Evolutionary conservation across 2,888 invertebrate genomes (phyloP).

Genomic region (Furcula furcula): DNA sequence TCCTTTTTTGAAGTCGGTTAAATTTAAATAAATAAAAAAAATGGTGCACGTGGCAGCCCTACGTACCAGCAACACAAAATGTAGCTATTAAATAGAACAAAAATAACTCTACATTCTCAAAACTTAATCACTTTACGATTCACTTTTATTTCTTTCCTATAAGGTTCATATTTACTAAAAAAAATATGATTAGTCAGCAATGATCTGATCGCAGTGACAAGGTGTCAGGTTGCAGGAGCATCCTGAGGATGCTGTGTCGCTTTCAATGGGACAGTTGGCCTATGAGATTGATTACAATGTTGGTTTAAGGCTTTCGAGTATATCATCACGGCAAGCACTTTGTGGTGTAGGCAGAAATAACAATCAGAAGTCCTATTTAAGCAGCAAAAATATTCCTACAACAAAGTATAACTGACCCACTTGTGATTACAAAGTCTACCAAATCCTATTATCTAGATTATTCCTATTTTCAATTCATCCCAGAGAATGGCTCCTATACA

Average conservation of each 20-base stretch:
- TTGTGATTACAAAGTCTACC: no score
- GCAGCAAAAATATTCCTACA: no score
- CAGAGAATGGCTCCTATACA: no score
- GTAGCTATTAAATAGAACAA: conserved; percentile 22
- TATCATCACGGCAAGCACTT: no score
- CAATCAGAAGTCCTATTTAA: no score
- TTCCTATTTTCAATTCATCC: no score
- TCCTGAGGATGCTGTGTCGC: conserved; percentile 28
- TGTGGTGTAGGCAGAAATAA: no score
- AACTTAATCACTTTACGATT: background rate
- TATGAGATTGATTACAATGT: conserved; percentile 15
- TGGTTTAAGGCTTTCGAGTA: no score
- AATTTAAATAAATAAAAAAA: no score
- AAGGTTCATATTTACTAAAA: conserved; percentile 9
- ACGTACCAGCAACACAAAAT: conserved; percentile 7
- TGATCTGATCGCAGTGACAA: conserved; percentile 7
- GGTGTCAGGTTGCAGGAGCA: conserved; percentile 34
- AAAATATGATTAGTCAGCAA: conserved; percentile 5
- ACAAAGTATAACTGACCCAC: no score
- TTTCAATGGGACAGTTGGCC: conserved; percentile 14
- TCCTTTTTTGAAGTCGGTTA: no score
- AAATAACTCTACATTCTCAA: conserved; percentile 1
- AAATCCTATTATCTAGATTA: no score
- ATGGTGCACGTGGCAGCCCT: background rate
- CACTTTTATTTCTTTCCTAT: background rate